A percentile compares a stretch with the other conserved stretches of the same genome.
These are phyloP conservation scores for Prietella phreatophila DNA, from an alignment of 2,113 vertebrate genomes.

Conservation along the genomic window DNA sequence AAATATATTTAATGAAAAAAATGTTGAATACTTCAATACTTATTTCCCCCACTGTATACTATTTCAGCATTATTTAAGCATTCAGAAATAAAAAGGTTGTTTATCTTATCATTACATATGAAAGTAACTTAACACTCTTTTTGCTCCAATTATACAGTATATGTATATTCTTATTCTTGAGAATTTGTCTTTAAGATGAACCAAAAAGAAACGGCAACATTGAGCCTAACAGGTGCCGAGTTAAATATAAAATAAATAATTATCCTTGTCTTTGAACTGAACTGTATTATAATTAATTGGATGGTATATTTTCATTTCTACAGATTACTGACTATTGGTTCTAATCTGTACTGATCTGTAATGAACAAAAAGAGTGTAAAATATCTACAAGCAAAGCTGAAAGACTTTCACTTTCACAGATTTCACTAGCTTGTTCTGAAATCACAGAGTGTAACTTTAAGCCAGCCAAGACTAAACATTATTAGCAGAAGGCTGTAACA, in stretches of 20 bases:
- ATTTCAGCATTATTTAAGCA: background rate
- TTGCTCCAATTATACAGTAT: background rate
- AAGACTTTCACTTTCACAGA: no score
- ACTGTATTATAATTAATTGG: background rate
- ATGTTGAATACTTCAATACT: no score
- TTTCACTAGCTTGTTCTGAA: slow-evolving; percentile 20
- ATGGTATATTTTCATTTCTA: background rate
- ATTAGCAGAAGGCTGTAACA: slow-evolving; percentile 37
- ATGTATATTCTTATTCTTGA: background rate
- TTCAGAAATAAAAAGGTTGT: background rate
- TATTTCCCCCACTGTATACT: background rate
- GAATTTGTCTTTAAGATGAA: background rate
- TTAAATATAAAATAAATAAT: background rate
- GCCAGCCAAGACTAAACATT: slow-evolving; percentile 31
- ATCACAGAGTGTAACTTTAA: slow-evolving; percentile 31
- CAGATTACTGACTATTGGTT: background rate
- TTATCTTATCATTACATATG: background rate
- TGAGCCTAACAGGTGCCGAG: background rate
- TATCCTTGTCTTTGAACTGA: background rate
- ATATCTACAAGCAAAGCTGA: background rate
- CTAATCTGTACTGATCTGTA: slow-evolving; percentile 9
- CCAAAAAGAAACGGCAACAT: background rate
- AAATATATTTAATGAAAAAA: no score
- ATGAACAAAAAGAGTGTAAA: background rate
- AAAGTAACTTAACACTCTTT: background rate